Conservation (phyloP, 2,797 vertebrate species). For the Rhincodon typus region DNA sequence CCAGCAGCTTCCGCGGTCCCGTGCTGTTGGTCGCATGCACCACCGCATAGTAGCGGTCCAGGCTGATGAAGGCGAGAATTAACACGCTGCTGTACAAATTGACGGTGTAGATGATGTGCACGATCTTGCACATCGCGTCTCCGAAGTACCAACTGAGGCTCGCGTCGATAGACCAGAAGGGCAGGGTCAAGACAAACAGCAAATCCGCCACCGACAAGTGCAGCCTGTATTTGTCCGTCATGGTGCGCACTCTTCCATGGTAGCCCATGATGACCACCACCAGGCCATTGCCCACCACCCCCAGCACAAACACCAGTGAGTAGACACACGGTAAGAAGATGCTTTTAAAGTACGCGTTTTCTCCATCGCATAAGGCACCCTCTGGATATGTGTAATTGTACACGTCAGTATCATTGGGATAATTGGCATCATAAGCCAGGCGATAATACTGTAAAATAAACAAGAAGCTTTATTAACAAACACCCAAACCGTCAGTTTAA, state of each 20-base stretch:
- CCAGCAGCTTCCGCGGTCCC: conserved; percentile 73
- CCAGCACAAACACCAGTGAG: conserved; percentile 84
- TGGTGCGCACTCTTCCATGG: conserved; percentile 83
- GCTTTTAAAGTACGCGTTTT: conserved; percentile 69
- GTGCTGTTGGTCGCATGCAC: conserved; percentile 91
- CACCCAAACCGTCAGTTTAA: background rate
- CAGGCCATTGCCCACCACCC: conserved; percentile 87
- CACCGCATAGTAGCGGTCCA: conserved; percentile 89
- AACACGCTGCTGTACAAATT: conserved; percentile 94
- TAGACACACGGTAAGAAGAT: conserved; percentile 84
- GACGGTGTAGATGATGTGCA: conserved; percentile 91
- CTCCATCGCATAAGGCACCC: conserved; percentile 6
- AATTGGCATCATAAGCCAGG: conserved; percentile 62
- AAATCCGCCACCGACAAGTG: conserved; percentile 94
- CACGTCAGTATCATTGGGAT: conserved; percentile 56
- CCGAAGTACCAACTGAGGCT: conserved; percentile 83
- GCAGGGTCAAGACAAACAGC: conserved; percentile 85
- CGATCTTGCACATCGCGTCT: conserved; percentile 72
- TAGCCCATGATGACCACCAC: conserved; percentile 93
- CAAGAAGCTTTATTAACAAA: background rate
- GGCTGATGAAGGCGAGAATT: conserved; percentile 93
- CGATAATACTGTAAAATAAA: background rate
- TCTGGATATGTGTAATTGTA: conserved; percentile 56
- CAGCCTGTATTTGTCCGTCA: conserved; percentile 95
- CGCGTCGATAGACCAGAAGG: conserved; percentile 92